A percentile compares a stretch with the other conserved stretches of the same genome.
Conservation (phyloP, 2,888 invertebrate species). For the Campaea margaritaria region DNA sequence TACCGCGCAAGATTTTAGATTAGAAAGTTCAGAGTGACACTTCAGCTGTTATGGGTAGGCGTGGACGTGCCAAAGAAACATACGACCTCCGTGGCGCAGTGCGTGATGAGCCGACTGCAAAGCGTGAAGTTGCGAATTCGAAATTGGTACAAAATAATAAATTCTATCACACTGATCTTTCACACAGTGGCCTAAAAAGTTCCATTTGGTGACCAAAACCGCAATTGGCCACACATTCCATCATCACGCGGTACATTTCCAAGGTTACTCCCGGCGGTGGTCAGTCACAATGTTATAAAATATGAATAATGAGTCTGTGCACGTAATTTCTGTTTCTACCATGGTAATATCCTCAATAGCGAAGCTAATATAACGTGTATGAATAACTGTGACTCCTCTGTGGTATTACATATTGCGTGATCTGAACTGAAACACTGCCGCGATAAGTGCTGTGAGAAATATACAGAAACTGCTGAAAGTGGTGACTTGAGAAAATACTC, state of each 20-base stretch:
- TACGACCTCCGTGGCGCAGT: no score
- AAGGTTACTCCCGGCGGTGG: constrained; percentile 2
- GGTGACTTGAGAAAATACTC: constrained; percentile 19
- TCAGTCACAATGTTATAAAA: constrained; percentile 27
- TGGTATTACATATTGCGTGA: constrained; percentile 20
- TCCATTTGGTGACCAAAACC: no score
- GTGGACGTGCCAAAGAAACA: no score
- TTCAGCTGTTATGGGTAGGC: no score
- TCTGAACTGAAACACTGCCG: constrained; percentile 3
- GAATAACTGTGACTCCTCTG: constrained; percentile 11
- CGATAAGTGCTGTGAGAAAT: constrained; percentile 20
- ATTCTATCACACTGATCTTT: no score
- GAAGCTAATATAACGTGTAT: constrained; percentile 33
- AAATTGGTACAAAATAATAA: no score
- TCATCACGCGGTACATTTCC: neutral
- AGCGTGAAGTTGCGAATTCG: no score
- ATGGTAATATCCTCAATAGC: constrained; percentile 40
- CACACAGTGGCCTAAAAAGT: no score
- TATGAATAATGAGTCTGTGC: constrained; percentile 33
- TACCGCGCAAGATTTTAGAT: no score
- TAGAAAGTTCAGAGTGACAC: no score
- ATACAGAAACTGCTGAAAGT: neutral
- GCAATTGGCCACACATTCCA: neutral
- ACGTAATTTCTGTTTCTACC: no score
- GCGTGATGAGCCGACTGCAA: no score